phyloP scores from a whole-genome alignment of 2,797 vertebrate genomes.

The Sebastes cheni region DNA sequence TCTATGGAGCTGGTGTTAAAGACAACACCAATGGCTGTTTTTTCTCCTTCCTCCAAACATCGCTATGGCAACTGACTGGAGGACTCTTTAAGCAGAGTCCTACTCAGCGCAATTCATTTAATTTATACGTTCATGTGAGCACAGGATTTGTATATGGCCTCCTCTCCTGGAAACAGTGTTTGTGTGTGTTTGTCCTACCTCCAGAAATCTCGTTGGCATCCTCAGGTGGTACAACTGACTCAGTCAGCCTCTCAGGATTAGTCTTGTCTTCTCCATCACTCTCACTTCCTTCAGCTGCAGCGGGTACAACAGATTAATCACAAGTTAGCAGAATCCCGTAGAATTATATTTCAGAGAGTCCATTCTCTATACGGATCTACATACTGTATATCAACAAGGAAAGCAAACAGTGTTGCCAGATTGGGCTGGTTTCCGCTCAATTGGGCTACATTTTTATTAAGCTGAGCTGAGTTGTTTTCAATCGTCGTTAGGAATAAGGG shows the following conservation, averaged over 20 bases:
- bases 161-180: constrained; percentile 41
- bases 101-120: not conserved
- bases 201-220: constrained; percentile 80
- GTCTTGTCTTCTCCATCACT: constrained; percentile 52
- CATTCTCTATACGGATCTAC: not conserved
- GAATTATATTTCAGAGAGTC: not conserved
- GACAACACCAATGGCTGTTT: constrained; percentile 24
- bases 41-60: constrained; percentile 40
- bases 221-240: constrained; percentile 61
- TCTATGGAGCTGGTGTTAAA: constrained; percentile 15
- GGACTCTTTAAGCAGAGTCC: constrained; percentile 15
- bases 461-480: not conserved
- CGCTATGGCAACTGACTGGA: constrained; percentile 47
- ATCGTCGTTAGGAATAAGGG: not conserved
- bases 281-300: constrained; percentile 64
- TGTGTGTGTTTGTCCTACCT: constrained; percentile 73
- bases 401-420: not conserved
- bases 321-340: not conserved
- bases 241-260: constrained; percentile 69
- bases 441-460: not conserved
- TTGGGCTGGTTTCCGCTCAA: not conserved
- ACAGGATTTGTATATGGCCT: constrained; percentile 4
- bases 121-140: constrained; percentile 19
- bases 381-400: not conserved
- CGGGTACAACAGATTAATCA: constrained; percentile 23